Percentiles rank a stretch among this genome's conserved stretches.
Evolutionary conservation across 1,140 invertebrate genomes (phyloP).

Genomic region (Drosophila kurseongensis): DNA sequence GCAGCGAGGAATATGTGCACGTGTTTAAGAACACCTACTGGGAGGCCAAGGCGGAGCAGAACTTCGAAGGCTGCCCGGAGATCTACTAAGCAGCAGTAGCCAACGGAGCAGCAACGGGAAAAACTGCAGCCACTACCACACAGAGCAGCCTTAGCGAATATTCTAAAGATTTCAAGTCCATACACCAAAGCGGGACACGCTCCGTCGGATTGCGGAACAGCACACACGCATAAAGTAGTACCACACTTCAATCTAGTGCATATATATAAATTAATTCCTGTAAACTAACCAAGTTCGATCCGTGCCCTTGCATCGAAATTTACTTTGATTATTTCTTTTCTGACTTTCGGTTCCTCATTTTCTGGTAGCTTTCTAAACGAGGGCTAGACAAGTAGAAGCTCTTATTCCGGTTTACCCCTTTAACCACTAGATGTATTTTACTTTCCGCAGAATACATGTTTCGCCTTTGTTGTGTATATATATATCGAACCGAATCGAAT

Average conservation of each 20-base stretch:
- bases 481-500: constrained; percentile 33
- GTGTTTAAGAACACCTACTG: constrained; percentile 96
- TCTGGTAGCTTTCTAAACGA: constrained; percentile 1
- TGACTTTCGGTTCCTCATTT: constrained; percentile 14
- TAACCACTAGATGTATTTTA: constrained; percentile 21
- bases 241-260: constrained; percentile 43
- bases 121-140: constrained; percentile 20
- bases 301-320: constrained; percentile 28
- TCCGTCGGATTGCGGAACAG: constrained; percentile 27
- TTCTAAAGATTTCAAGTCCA: constrained; percentile 55
- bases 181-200: constrained; percentile 12
- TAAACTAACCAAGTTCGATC: constrained; percentile 32
- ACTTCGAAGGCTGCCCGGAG: constrained; percentile 96
- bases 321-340: constrained; percentile 8
- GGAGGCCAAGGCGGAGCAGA: constrained; percentile 93
- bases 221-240: constrained; percentile 44
- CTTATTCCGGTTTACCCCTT: background rate
- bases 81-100: constrained; percentile 90
- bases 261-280: constrained; percentile 37
- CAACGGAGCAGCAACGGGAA: constrained; percentile 4
- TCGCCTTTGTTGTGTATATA: constrained; percentile 67
- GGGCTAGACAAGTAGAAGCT: constrained; percentile 39
- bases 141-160: constrained; percentile 60
- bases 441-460: constrained; percentile 45
- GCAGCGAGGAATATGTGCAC: constrained; percentile 93